Base-by-base conservation (phyloP, 1,140 invertebrate genomes). In the Danaus plexippus region DNA sequence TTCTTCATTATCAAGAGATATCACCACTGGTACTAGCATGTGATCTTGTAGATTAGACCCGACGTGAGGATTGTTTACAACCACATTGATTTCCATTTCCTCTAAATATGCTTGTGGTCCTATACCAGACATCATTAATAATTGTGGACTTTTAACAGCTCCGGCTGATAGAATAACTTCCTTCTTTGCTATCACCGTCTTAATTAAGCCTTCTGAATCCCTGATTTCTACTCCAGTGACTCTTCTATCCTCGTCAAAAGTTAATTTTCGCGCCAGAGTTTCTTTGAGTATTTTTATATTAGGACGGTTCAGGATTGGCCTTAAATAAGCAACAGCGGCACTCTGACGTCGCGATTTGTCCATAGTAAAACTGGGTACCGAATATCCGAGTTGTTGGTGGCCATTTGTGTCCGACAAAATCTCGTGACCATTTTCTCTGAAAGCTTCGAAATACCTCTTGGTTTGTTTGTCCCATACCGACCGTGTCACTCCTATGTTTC, bases 281-380 rank as follows among this genome's bases (percentile, higher is more conserved):
- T 90, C 94, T 84, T 94, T 89, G 1, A 92, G 90, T 0, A 92
- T 84, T 69, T 93, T 91, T 7, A 98, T 85, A 73, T 97, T 97
- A 54, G 84, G 85, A 6, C 95, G 83, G 42, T 91, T 76, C 43
- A 92, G 84, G 2, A 93, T 90, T 0, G 95, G 94, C 49, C 91
- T 84, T 1, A 97, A 77, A 69, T 96, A 97, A 0, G 94, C 94
- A 76, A 94, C 93, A 0, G 94, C 92, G 0, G 95, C 94, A 54
- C 93, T 96, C 73, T 96, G 97, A 32, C 97, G 87, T 0, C 90
- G 90, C 0, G 93, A 92, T 42, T 92, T 82, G 46, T 93, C 80
- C 9, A 97, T 93, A 0, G 95, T 97, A 10, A 92, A 96, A 87
- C 95, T 92, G 7, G 94, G 91, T 12, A 93, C 90, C 89, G 94